Base-by-base conservation (phyloP, 1,140 invertebrate species). In the Drosophila equinoxialis region DNA sequence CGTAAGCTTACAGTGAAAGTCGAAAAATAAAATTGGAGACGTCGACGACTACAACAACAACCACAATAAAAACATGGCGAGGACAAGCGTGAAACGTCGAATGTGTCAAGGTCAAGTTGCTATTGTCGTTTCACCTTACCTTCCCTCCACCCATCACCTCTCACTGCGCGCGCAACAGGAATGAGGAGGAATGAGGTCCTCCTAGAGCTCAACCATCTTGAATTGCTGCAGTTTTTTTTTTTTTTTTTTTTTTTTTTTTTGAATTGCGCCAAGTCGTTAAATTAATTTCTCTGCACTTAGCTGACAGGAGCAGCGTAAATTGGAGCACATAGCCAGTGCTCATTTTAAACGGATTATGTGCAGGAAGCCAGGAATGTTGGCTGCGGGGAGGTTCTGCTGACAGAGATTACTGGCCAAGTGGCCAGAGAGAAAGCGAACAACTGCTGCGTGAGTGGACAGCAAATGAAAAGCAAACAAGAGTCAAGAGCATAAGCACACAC, bases 261-360 rank as follows among this genome's bases (percentile, higher is more conserved):
- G 74, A 89, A 87, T 83, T 89, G 83, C 73, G 79, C 69, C 83
- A 87, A 87, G 83, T 89, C 83, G 84, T 89, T 89, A 87, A 87
- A 87, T 87, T 82, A 87, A 87, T 87, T 87, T 89, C 84, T 83
- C 79, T 86, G 83, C 83, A 83, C 83, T 85, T 68, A 66, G 74
- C 65, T 71, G 71, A 17, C 74, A 77, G 83, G 48, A 87, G 83
- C 68, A 74, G 66, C 77, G 83, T 69, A 81, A 87, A 87, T 74
- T 85, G 75, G 83, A 87, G 79, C 82, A 85, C 78, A 51, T 51
- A 54, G 74, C 66, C 54, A 62, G 81, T 48, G 65, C 68, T 70
- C 74, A 78, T 81, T 78, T 81, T 71, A 74, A 85, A 85, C 85
- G 82, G 79, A 82, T 83, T 87, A 87, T 85, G 73, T 85, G 70